Percentiles rank a stretch among this genome's conserved stretches.
Conservation (phyloP, 2,797 vertebrate species). For the Urocyon cinereoargenteus region DNA sequence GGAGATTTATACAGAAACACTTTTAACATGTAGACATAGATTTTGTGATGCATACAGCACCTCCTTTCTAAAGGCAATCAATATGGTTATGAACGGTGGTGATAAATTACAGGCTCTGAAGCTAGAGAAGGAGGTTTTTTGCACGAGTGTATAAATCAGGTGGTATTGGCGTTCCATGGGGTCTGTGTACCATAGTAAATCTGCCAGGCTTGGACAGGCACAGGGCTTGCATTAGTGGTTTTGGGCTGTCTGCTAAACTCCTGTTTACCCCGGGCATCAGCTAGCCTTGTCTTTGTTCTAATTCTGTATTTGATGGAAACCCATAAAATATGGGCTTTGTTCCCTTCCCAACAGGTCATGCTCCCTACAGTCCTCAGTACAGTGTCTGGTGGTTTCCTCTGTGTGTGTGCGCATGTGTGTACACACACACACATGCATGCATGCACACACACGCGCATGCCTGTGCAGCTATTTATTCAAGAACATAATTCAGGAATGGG, state of each 20-base stretch:
- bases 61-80: conserved; percentile 88
- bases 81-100: conserved; percentile 86
- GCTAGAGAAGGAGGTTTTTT: conserved; percentile 84
- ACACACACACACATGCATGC: rapidly evolving
- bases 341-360: conserved; percentile 54
- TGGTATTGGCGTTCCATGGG: conserved; percentile 77
- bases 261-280: conserved; percentile 85
- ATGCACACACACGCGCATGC: rapidly evolving
- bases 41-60: conserved; percentile 86
- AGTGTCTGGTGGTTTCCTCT: conserved; percentile 31
- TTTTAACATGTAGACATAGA: conserved; percentile 88
- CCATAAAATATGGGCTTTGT: conserved; percentile 82
- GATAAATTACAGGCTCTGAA: conserved; percentile 88
- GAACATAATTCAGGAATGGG: conserved; percentile 66
- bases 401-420: not conserved
- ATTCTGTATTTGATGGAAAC: conserved; percentile 77
- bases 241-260: conserved; percentile 85
- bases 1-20: conserved; percentile 89
- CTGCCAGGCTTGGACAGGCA: conserved; percentile 69
- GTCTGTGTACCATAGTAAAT: conserved; percentile 84
- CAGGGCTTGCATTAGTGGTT: conserved; percentile 77
- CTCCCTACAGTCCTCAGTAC: conserved; percentile 53
- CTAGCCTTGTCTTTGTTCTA: conserved; percentile 81
- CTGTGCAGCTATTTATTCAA: conserved; percentile 75
- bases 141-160: conserved; percentile 85